These are phyloP conservation scores for Helicoverpa zea DNA, from an alignment of 1,140 invertebrate genomes.

Conservation along the genomic window DNA sequence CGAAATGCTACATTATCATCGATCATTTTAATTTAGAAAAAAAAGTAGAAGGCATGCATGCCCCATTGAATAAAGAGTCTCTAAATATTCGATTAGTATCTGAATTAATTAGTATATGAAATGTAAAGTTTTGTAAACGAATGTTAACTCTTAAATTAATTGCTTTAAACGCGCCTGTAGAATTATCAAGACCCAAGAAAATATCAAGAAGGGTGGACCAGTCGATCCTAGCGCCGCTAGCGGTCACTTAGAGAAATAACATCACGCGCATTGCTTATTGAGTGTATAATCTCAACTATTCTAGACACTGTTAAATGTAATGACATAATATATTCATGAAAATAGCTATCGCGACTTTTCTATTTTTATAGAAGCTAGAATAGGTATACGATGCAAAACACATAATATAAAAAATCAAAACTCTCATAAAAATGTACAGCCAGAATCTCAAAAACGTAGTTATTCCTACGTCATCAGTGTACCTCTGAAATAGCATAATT, in stretches of 20 bases:
- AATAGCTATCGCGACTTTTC: not conserved
- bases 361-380: not conserved
- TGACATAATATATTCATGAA: not conserved
- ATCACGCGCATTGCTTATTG: too few relatives aligned
- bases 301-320: not conserved
- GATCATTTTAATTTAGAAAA: too few relatives aligned
- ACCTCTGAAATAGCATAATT: not conserved
- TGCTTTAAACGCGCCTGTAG: not conserved
- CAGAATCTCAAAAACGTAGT: conserved; percentile 20
- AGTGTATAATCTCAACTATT: too few relatives aligned
- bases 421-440: too few relatives aligned
- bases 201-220: too few relatives aligned
- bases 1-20: too few relatives aligned
- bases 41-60: not conserved
- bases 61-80: conserved; percentile 12
- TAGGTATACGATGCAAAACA: too few relatives aligned
- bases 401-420: too few relatives aligned
- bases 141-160: not conserved
- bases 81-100: conserved; percentile 13
- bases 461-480: conserved; percentile 1
- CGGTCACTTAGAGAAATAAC: too few relatives aligned
- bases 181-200: not conserved
- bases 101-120: not conserved
- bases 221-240: too few relatives aligned
- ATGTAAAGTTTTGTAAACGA: conserved; percentile 22